Evolutionary conservation across 2,888 invertebrate species (phyloP).

Genomic region (Mimas tiliae): DNA sequence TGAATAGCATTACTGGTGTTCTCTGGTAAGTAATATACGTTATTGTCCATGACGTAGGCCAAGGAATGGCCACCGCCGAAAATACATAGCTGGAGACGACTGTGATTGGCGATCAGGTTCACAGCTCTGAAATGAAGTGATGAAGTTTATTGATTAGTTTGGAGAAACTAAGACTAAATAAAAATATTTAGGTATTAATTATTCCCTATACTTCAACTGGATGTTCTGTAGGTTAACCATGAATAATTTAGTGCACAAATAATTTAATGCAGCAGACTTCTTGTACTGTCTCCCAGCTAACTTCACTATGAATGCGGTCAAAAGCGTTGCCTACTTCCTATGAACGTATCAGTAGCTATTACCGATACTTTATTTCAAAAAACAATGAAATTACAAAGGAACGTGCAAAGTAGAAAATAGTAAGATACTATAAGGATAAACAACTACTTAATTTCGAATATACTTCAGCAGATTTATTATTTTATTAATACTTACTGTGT

Average conservation of each 20-base stretch:
- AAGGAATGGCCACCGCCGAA: slow-evolving; percentile 83
- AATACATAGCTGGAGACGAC: slow-evolving; percentile 86
- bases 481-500: slow-evolving; percentile 66
- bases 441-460: too few species aligned
- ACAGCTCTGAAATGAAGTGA: slow-evolving; percentile 17
- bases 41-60: slow-evolving; percentile 88
- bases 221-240: background rate
- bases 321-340: too few species aligned
- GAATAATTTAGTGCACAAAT: background rate
- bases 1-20: slow-evolving; percentile 60
- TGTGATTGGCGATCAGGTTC: slow-evolving; percentile 77
- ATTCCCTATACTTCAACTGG: too few species aligned
- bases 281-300: too few species aligned
- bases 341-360: too few species aligned
- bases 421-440: too few species aligned
- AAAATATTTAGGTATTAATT: too few species aligned
- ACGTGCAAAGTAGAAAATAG: too few species aligned
- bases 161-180: background rate
- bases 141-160: background rate
- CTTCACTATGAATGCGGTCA: too few species aligned
- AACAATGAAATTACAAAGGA: too few species aligned
- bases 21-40: slow-evolving; percentile 86
- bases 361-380: too few species aligned
- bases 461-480: background rate
- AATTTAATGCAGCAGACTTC: too few species aligned